A percentile compares a stretch with the other conserved stretches of the same genome.
Evolutionary conservation across 2,113 vertebrate species (phyloP).

Genomic region (Aspiorhynchus laticeps): DNA sequence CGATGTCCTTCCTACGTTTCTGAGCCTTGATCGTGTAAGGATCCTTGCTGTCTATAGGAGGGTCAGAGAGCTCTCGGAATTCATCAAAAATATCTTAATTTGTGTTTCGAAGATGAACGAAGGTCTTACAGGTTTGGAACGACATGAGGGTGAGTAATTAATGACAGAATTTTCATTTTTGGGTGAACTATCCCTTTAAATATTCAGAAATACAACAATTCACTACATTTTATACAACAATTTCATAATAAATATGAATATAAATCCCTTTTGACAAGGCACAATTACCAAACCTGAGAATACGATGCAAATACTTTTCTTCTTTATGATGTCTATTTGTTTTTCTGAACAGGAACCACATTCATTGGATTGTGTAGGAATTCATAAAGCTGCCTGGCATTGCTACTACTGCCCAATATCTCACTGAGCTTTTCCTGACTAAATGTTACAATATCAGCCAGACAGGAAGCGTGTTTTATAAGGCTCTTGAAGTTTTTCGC

Average conservation of each 20-base stretch:
- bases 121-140: too few species aligned
- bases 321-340: conserved; percentile 53
- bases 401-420: conserved; percentile 79
- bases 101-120: too few species aligned
- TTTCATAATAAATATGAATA: not conserved
- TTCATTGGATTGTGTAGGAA: conserved; percentile 84
- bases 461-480: conserved; percentile 79
- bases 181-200: not conserved
- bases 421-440: conserved; percentile 79
- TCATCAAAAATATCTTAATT: too few species aligned
- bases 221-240: not conserved
- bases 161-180: too few species aligned
- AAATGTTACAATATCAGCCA: conserved; percentile 83
- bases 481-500: conserved; percentile 85
- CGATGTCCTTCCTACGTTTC: too few species aligned
- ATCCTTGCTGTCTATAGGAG: too few species aligned
- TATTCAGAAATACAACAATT: conserved; percentile 30
- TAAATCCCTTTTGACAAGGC: not conserved
- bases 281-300: conserved; percentile 23
- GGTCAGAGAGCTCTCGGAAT: too few species aligned
- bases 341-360: conserved; percentile 63
- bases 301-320: not conserved
- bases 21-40: too few species aligned
- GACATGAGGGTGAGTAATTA: too few species aligned
- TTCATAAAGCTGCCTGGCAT: conserved; percentile 84